These are phyloP conservation scores for Pseudachorutes palmiensis DNA, from an alignment of 1,140 invertebrate species.

Conservation along the genomic window DNA sequence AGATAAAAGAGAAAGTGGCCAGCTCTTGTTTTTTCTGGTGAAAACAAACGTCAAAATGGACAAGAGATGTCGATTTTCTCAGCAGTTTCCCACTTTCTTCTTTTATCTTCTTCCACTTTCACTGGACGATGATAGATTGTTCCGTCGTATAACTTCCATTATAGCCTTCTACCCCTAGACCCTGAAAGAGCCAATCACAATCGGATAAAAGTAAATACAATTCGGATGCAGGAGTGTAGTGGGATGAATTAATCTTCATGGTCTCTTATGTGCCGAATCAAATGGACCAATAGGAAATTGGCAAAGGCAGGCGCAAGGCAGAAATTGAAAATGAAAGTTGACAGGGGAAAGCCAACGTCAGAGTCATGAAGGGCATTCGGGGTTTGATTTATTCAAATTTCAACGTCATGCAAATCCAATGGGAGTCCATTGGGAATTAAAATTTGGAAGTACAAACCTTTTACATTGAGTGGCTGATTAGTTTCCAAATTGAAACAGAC, in stretches of 20 bases:
- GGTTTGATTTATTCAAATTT: neutral
- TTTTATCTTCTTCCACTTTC: conserved; percentile 18
- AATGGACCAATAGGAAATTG: too few species aligned
- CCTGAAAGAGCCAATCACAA: neutral
- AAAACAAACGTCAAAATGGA: conserved; percentile 30
- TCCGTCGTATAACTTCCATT: too few species aligned
- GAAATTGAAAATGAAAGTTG: neutral
- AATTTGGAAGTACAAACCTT: neutral
- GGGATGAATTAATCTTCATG: neutral
- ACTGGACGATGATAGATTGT: conserved; percentile 36
- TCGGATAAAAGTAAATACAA: neutral
- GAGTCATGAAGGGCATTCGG: neutral
- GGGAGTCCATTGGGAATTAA: neutral
- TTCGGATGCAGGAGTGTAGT: neutral
- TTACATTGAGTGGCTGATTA: neutral
- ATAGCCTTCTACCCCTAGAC: conserved; percentile 3
- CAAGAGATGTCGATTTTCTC: conserved; percentile 38
- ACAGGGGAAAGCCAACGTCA: neutral
- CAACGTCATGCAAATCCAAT: too few species aligned
- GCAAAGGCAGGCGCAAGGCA: too few species aligned
- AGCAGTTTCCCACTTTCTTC: conserved; percentile 26
- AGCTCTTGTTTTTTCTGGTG: neutral
- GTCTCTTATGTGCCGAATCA: too few species aligned
- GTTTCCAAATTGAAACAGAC: neutral
- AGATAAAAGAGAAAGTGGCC: neutral